phyloP scores from a whole-genome alignment of 2,888 invertebrate genomes.

The Alsophila aescularia region DNA sequence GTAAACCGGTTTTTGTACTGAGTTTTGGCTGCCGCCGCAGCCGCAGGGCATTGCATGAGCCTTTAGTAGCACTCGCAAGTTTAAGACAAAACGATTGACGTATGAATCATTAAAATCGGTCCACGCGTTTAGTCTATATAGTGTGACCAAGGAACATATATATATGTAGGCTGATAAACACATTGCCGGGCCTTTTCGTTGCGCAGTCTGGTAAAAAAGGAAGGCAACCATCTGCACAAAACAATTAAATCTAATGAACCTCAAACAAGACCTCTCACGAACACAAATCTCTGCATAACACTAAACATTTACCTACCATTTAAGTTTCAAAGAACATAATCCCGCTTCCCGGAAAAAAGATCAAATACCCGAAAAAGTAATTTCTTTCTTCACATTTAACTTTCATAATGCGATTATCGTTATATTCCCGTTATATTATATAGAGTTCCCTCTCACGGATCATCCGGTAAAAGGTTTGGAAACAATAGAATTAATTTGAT shows the following conservation, averaged over 20 bases:
- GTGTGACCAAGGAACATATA: too few relatives aligned
- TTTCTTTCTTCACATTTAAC: constrained; percentile 39
- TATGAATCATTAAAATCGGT: too few relatives aligned
- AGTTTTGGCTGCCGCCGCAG: too few relatives aligned
- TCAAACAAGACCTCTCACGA: background rate
- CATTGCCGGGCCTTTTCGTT: too few relatives aligned
- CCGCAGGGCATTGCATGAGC: too few relatives aligned
- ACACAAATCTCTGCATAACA: constrained; percentile 1
- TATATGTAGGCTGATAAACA: too few relatives aligned
- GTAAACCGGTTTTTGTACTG: too few relatives aligned
- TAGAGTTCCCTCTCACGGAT: constrained; percentile 15
- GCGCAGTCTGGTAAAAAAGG: background rate
- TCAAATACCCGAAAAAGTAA: constrained; percentile 37
- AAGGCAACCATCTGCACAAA: background rate
- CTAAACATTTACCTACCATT: constrained; percentile 3
- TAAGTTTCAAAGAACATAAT: constrained; percentile 13
- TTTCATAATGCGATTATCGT: constrained; percentile 37
- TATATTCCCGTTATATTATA: constrained; percentile 22
- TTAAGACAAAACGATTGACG: too few relatives aligned
- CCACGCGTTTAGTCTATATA: too few relatives aligned
- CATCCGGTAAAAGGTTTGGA: constrained; percentile 25
- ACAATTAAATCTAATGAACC: constrained; percentile 8
- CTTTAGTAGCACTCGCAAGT: too few relatives aligned
- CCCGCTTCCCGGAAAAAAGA: constrained; percentile 21
- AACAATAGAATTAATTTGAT: constrained; percentile 37